These are phyloP conservation scores for Rhyzopertha dominica DNA, from an alignment of 1,140 invertebrate genomes.

Conservation along the genomic window DNA sequence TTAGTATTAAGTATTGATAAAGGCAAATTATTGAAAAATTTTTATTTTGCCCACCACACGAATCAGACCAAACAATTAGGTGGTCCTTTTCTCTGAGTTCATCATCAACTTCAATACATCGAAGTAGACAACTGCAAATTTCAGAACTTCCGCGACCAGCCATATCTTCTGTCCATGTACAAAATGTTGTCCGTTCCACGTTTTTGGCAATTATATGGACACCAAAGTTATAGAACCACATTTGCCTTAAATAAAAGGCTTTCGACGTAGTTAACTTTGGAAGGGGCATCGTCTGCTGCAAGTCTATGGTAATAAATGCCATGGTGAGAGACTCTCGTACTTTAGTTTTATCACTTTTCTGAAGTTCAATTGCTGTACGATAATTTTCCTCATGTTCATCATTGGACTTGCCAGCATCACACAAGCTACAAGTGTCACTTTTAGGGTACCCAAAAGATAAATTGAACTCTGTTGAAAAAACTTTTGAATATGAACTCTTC, in stretches of 20 bases:
- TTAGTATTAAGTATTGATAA: slow-evolving; percentile 19
- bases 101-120: slow-evolving; percentile 7
- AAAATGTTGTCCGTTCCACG: slow-evolving; percentile 3
- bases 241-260: slow-evolving; percentile 29
- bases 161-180: slow-evolving; percentile 22
- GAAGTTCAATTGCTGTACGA: slow-evolving; percentile 16
- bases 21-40: slow-evolving; percentile 23
- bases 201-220: slow-evolving; percentile 15
- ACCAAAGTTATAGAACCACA: slow-evolving; percentile 28
- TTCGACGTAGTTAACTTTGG: slow-evolving; percentile 27
- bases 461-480: slow-evolving; percentile 28
- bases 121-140: slow-evolving; percentile 12
- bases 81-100: not conserved
- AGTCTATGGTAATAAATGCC: slow-evolving; percentile 27
- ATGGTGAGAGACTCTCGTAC: slow-evolving; percentile 1
- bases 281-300: slow-evolving; percentile 29
- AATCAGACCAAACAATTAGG: slow-evolving; percentile 26
- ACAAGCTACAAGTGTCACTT: slow-evolving; percentile 29
- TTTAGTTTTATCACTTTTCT: slow-evolving; percentile 12
- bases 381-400: slow-evolving; percentile 22
- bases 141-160: slow-evolving; percentile 17
- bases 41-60: slow-evolving; percentile 25
- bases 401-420: slow-evolving; percentile 21
- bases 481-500: slow-evolving; percentile 17
- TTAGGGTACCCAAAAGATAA: slow-evolving; percentile 29